Evolutionary conservation across 2,888 invertebrate genomes (phyloP), one percentile per base, ranked within the genome.

Genomic region (Stenichneumon culpator): DNA sequence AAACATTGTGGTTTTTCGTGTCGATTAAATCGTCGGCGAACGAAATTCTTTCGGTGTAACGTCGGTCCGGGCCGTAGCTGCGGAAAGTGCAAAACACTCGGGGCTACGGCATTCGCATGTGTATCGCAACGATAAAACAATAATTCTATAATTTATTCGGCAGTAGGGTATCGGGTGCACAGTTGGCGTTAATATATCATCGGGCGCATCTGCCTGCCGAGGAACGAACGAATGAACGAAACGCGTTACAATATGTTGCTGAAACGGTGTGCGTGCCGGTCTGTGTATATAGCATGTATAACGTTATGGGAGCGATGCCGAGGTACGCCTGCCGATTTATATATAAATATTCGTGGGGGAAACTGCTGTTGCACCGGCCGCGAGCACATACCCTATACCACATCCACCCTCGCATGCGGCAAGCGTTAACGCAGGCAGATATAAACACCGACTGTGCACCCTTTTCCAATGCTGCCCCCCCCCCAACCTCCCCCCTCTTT

Each of bases 141-240:
- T 93, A 93, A 93, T 93, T 93, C 92, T 92, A 92, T 93, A 93
- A 93, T 93, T 93, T 93, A 93, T 93, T 93, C 92, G 91, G 86
- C 77, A 79, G 82, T 52, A 19, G 67, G 73, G 90, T 93, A 92
- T 92, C 92, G 92, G 90, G 90, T 90, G 92, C 93, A 88, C 93
- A 93, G 93, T 93, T 93, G 93, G 93, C 93, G 93, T 93, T 93
- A 93, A 93, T 93, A 93, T 93, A 93, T 93, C 93, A 93, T 93
- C 92, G 90, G 91, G 89, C 92, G 93, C 93, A 93, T 93, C 93
- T 93, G 93, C 93, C 93, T 92, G 92, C 79, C 85, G 84, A 81
- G 63, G 63, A 86, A 86, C 84, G 84, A 83, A 85, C 84, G 93
- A 92, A 91, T 81, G 78, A 85, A 86, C 85, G 85, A 82, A 79